phyloP scores from a whole-genome alignment of 1,140 invertebrate species.

The Zaprionus taronus region DNA sequence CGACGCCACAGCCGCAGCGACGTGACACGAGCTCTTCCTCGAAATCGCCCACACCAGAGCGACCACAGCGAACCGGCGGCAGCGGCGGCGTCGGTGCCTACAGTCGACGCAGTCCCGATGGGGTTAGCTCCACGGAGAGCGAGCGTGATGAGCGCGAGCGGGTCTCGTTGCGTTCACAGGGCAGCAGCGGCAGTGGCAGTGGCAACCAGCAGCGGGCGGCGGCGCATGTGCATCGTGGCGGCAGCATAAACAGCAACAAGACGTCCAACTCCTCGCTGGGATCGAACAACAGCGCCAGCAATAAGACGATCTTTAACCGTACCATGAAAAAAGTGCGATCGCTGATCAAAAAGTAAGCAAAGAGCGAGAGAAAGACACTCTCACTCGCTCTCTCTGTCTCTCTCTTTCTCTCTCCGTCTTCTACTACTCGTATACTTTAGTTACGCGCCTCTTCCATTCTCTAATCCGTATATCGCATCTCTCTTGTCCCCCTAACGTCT shows the following conservation, averaged over 20 bases:
- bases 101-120: constrained; percentile 76
- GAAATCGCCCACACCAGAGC: constrained; percentile 67
- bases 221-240: constrained; percentile 79
- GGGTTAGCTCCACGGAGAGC: constrained; percentile 79
- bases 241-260: constrained; percentile 72
- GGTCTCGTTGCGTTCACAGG: constrained; percentile 16
- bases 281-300: constrained; percentile 73
- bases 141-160: constrained; percentile 68
- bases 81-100: constrained; percentile 15
- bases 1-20: constrained; percentile 69
- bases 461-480: constrained; percentile 13
- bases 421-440: constrained; percentile 2
- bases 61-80: constrained; percentile 10
- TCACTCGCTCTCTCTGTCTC: constrained; percentile 3
- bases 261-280: constrained; percentile 74
- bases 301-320: constrained; percentile 88
- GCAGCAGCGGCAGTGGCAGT: constrained; percentile 24
- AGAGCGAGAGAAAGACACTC: not conserved
- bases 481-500: constrained; percentile 18
- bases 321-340: constrained; percentile 89
- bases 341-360: constrained; percentile 87
- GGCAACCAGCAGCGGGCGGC: constrained; percentile 70
- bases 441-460: constrained; percentile 2
- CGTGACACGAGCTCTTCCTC: constrained; percentile 64
- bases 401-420: constrained; percentile 24